Evolutionary conservation across 2,888 invertebrate genomes (phyloP).

Genomic region (Hydraecia micacea): DNA sequence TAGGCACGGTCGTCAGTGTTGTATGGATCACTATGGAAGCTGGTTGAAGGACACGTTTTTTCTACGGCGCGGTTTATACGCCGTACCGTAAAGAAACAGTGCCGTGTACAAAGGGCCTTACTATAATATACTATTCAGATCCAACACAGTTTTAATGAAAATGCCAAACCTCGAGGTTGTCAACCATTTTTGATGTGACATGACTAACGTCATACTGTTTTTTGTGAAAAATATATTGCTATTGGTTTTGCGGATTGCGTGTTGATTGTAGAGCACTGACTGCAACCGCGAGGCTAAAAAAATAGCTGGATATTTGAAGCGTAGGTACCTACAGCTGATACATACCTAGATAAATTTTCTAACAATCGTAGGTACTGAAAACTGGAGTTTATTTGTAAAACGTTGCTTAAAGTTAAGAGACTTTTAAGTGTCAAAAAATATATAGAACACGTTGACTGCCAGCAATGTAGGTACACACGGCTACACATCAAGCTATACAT

Average conservation of each 20-base stretch:
- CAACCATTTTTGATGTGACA: background rate
- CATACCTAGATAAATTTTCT: background rate
- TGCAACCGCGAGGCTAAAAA: background rate
- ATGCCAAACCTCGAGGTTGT: background rate
- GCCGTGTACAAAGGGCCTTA: no score
- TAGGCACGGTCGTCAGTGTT: no score
- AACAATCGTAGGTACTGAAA: background rate
- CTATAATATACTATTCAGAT: background rate
- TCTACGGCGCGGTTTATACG: no score
- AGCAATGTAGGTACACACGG: no score
- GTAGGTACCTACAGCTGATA: background rate
- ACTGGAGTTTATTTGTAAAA: no score
- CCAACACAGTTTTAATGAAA: background rate
- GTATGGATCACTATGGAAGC: no score
- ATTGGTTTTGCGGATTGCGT: constrained; percentile 39
- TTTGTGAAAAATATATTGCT: background rate
- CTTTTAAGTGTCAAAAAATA: no score
- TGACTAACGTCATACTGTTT: constrained; percentile 8
- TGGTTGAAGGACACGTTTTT: no score
- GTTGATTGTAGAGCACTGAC: constrained; percentile 10
- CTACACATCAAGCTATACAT: no score
- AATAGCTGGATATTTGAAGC: constrained; percentile 8
- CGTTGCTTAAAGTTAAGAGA: no score
- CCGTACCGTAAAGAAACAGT: no score
- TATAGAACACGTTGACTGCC: no score